Evolutionary conservation across 2,797 vertebrate species (phyloP).

Genomic region (Parotocinclus haroldoi): DNA sequence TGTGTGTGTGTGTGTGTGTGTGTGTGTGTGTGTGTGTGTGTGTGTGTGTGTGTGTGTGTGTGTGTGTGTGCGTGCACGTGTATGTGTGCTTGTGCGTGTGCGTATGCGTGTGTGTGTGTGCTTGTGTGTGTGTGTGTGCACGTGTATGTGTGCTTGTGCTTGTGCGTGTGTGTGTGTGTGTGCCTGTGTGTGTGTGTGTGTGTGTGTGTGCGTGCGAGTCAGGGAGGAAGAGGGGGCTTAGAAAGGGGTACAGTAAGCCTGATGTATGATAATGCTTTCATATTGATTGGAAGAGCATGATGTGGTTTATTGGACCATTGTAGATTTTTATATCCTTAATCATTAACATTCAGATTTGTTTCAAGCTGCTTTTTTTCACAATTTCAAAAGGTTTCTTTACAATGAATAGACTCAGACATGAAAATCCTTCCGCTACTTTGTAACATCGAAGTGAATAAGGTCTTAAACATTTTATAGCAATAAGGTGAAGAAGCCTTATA

Average conservation of each 20-base stretch:
- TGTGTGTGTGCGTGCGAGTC: conserved; percentile 60
- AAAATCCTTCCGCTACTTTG: neutral
- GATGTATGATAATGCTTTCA: conserved; percentile 66
- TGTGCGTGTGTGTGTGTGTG: too few species aligned
- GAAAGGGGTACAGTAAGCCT: conserved; percentile 62
- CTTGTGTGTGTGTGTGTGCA: too few species aligned
- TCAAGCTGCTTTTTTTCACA: conserved; percentile 12
- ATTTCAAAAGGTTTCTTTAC: neutral
- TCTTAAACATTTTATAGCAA: too few species aligned
- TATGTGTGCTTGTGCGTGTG: too few species aligned
- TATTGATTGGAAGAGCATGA: conserved; percentile 68
- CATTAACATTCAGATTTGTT: conserved; percentile 3
- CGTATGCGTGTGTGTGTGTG: too few species aligned
- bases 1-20: too few species aligned
- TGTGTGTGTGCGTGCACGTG: too few species aligned
- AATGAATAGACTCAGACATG: neutral
- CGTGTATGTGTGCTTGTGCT: too few species aligned
- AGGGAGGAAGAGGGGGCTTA: neutral
- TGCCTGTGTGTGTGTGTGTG: conserved; percentile 76
- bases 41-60: too few species aligned
- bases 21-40: too few species aligned
- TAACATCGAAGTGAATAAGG: neutral
- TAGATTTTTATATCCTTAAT: neutral
- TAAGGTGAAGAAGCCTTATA: neutral
- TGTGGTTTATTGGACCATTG: conserved; percentile 70